phyloP scores from a whole-genome alignment of 2,797 vertebrate species.

The Onychomys torridus region DNA sequence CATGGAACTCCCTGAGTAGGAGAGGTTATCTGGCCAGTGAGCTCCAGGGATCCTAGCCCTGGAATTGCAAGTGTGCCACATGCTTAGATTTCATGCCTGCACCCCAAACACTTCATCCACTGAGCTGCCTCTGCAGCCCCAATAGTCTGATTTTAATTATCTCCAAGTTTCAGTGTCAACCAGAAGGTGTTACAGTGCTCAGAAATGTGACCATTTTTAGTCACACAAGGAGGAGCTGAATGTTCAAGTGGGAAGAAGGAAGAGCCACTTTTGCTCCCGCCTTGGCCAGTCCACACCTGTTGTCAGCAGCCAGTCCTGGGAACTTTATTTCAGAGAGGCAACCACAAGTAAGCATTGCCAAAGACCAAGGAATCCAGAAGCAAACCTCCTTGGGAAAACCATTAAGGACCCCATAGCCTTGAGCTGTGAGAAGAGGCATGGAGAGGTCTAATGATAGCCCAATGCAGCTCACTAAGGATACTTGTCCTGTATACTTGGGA shows the following conservation, averaged over 20 bases:
- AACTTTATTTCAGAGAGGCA: background rate
- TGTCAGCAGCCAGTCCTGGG: background rate
- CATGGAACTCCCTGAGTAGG: background rate
- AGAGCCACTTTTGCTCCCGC: too few relatives aligned
- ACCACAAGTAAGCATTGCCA: background rate
- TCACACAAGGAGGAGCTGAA: rapidly evolving
- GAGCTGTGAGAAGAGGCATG: background rate
- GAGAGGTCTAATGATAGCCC: background rate
- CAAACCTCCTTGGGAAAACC: background rate
- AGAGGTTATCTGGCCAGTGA: too few relatives aligned
- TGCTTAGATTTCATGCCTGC: background rate
- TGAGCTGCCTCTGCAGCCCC: background rate
- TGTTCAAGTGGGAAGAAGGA: background rate
- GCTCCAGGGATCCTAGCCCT: background rate
- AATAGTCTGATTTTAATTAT: background rate
- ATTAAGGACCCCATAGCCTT: background rate
- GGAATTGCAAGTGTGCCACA: background rate
- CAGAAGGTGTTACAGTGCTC: background rate
- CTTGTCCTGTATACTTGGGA: background rate
- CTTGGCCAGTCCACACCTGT: background rate
- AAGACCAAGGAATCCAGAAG: background rate
- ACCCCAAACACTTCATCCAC: background rate
- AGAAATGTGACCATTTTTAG: background rate
- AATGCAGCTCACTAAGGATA: background rate
- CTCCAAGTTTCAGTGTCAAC: background rate